phyloP scores from a whole-genome alignment of 2,113 vertebrate genomes.

The Apus apus region DNA sequence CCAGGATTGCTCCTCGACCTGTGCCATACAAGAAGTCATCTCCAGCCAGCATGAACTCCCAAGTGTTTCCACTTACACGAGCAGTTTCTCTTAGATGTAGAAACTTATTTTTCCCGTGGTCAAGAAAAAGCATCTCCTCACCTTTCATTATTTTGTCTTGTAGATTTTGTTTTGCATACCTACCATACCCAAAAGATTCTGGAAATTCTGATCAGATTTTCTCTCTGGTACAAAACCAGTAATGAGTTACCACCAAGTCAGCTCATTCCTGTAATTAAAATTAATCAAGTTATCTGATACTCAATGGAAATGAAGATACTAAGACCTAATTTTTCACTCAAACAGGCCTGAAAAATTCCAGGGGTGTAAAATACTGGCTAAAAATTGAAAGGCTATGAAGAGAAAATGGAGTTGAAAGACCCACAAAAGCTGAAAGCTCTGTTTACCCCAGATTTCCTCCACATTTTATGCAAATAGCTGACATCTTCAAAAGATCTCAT shows the following conservation, averaged over 20 bases:
- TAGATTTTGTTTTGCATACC: neutral
- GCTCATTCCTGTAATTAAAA: neutral
- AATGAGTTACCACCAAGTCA: neutral
- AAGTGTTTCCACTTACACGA: neutral
- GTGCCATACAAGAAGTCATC: neutral
- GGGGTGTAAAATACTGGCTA: neutral
- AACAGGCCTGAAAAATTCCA: neutral
- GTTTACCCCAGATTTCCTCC: neutral
- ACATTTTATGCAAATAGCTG: constrained; percentile 1
- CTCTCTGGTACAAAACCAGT: neutral
- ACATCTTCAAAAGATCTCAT: constrained; percentile 10
- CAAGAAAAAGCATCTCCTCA: neutral
- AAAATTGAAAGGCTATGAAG: neutral
- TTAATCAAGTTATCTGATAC: neutral
- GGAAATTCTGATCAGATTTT: neutral
- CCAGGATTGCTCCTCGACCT: neutral
- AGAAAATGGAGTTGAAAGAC: neutral
- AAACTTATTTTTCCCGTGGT: neutral
- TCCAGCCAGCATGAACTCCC: neutral
- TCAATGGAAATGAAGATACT: neutral
- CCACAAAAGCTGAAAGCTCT: neutral
- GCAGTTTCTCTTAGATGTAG: neutral
- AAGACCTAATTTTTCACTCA: neutral
- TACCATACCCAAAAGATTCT: neutral
- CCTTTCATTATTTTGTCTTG: neutral